These are phyloP conservation scores for Gibbula magus DNA, from an alignment of 2,888 invertebrate genomes.

Conservation along the genomic window DNA sequence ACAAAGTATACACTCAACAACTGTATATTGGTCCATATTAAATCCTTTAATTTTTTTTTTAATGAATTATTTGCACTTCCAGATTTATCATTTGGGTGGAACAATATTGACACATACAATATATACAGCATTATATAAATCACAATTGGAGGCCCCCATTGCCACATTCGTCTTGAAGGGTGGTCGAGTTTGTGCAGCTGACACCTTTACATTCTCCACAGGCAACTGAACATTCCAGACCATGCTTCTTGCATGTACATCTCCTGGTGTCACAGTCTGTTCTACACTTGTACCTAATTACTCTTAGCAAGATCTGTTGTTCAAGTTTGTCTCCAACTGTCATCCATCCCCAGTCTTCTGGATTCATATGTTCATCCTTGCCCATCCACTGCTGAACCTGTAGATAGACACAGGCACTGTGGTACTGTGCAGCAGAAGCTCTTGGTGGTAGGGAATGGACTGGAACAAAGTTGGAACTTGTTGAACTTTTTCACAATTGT, in stretches of 20 bases:
- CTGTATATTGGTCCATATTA: too few species aligned
- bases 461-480: too few species aligned
- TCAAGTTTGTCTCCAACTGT: not conserved
- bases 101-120: too few species aligned
- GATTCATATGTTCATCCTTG: too few species aligned
- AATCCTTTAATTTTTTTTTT: too few species aligned
- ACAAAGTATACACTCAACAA: too few species aligned
- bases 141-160: too few species aligned
- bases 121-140: too few species aligned
- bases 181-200: not conserved
- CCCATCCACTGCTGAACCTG: not conserved
- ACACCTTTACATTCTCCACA: slow-evolving; percentile 20
- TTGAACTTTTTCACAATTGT: too few species aligned
- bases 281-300: slow-evolving; percentile 48
- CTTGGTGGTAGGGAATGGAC: not conserved
- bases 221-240: slow-evolving; percentile 21
- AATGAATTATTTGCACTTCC: too few species aligned
- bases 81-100: too few species aligned
- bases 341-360: not conserved
- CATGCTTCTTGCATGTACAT: slow-evolving; percentile 37
- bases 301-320: slow-evolving; percentile 38
- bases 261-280: slow-evolving; percentile 38
- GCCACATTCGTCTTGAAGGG: too few species aligned
- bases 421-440: not conserved
- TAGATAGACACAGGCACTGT: not conserved